Conservation (phyloP, 2,888 invertebrate species). For the Sipha maydis region DNA sequence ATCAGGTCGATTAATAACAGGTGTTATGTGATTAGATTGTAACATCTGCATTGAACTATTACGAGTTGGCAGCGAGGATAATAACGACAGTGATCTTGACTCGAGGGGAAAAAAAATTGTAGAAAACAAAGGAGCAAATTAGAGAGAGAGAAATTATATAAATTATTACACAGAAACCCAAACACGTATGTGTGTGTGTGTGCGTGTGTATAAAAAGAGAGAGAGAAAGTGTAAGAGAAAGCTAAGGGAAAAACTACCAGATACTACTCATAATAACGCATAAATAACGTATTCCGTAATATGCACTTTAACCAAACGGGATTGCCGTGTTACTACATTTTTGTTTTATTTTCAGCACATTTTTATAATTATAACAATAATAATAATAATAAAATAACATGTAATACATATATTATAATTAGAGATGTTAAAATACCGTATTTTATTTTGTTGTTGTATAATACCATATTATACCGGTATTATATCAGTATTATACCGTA, state of each 20-base stretch:
- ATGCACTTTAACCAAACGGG: not conserved
- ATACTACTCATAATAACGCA: too few species aligned
- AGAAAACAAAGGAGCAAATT: not conserved
- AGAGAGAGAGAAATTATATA: too few species aligned
- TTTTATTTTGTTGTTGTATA: too few species aligned
- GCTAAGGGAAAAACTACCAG: not conserved
- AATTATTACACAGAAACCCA: too few species aligned
- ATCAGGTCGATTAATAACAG: not conserved
- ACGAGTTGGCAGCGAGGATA: not conserved
- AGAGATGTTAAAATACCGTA: too few species aligned
- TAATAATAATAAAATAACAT: not conserved
- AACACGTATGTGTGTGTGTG: too few species aligned
- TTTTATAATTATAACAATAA: not conserved
- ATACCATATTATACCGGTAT: too few species aligned
- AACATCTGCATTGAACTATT: not conserved
- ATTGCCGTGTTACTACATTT: not conserved
- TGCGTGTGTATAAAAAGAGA: too few species aligned
- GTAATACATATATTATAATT: not conserved
- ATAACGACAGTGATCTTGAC: not conserved
- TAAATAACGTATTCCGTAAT: not conserved
- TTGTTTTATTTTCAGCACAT: not conserved
- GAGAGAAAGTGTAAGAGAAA: too few species aligned
- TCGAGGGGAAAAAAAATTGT: not conserved
- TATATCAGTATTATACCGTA: too few species aligned
- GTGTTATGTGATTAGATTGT: not conserved